Evolutionary conservation across 2,888 invertebrate species (phyloP).

Genomic region (Cecidostiba fungosa): DNA sequence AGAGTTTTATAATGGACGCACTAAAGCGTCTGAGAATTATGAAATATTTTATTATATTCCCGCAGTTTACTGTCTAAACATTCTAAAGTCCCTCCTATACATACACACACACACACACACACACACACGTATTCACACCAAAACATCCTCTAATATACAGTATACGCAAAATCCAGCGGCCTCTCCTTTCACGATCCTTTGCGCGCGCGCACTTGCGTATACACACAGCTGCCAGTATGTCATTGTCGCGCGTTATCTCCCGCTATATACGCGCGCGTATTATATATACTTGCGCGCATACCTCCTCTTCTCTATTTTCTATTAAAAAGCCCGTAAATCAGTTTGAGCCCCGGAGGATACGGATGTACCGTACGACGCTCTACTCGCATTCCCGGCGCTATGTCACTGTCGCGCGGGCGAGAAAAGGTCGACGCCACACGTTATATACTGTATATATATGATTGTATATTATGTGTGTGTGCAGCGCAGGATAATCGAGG

Average conservation of each 20-base stretch:
- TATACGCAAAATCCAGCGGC: neutral
- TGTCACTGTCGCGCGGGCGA: slow-evolving; percentile 11
- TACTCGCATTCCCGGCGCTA: slow-evolving; percentile 15
- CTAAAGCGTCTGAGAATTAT: neutral
- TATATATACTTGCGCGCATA: neutral
- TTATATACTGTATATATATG: neutral
- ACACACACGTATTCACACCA: too few relatives aligned
- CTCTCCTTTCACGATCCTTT: slow-evolving; percentile 17
- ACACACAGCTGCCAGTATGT: slow-evolving; percentile 1
- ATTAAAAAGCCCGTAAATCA: slow-evolving; percentile 30
- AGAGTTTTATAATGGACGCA: neutral
- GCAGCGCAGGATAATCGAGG: neutral
- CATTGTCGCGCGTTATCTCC: slow-evolving; percentile 21
- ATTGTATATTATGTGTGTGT: neutral
- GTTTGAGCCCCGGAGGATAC: slow-evolving; percentile 8
- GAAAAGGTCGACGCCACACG: neutral
- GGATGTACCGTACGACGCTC: slow-evolving; percentile 14
- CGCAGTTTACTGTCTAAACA: neutral
- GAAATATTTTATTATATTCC: slow-evolving; percentile 2
- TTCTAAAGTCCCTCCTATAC: neutral
- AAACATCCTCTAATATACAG: neutral
- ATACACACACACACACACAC: too few relatives aligned
- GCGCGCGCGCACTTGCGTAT: neutral
- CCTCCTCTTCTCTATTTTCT: slow-evolving; percentile 13
- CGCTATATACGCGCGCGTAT: neutral